phyloP scores from a whole-genome alignment of 2,888 invertebrate species.

The Agapetus fuscipes region DNA sequence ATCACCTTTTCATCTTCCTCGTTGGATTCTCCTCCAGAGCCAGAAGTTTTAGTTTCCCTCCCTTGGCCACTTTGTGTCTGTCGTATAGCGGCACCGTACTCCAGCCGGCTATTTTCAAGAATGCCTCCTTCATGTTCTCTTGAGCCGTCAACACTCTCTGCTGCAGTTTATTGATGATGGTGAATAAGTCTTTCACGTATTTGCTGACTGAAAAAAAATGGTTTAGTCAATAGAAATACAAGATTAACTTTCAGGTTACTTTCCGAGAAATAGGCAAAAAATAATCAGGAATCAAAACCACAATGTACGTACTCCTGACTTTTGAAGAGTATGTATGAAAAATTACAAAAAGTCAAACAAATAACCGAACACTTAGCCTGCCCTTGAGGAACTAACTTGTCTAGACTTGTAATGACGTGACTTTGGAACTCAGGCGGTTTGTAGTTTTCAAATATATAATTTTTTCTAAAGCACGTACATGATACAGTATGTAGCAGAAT shows the following conservation, averaged over 20 bases:
- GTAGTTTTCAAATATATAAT: no score
- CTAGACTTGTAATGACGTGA: no score
- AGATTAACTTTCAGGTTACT: no score
- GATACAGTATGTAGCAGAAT: no score
- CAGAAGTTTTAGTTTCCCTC: constrained; percentile 37
- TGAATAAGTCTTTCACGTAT: constrained; percentile 59
- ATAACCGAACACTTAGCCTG: no score
- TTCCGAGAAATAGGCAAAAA: no score
- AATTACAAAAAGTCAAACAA: neutral
- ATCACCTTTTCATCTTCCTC: constrained; percentile 39
- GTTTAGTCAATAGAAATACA: constrained; percentile 23
- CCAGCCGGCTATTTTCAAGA: constrained; percentile 57
- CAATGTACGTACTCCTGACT: no score
- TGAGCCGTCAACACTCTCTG: constrained; percentile 58
- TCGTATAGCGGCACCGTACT: constrained; percentile 64
- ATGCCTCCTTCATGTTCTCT: constrained; percentile 50
- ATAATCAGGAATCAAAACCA: no score
- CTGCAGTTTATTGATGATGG: constrained; percentile 61
- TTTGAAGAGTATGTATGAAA: neutral
- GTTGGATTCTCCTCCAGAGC: constrained; percentile 46
- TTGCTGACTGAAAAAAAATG: constrained; percentile 44
- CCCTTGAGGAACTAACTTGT: no score
- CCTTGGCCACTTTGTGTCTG: constrained; percentile 45
- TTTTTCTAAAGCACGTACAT: no score
- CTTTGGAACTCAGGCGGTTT: no score